Percentiles rank a stretch among this genome's conserved stretches.
phyloP scores from a whole-genome alignment of 2,888 invertebrate genomes.

The Ormyrus thymus region DNA sequence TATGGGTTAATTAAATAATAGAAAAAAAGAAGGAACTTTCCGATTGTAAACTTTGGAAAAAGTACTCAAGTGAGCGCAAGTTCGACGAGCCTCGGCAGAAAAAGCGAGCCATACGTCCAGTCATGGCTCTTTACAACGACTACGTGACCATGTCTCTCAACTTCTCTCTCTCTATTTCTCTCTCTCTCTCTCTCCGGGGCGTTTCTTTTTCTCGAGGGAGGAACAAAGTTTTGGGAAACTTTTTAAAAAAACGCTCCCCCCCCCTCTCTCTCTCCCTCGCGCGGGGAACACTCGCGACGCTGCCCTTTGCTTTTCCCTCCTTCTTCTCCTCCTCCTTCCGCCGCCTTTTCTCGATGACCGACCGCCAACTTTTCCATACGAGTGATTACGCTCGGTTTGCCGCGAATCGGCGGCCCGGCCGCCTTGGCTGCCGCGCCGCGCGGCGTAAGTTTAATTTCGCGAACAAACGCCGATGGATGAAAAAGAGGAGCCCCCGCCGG shows the following conservation, averaged over 20 bases:
- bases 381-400: conserved; percentile 62
- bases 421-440: background rate
- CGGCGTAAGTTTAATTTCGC: conserved; percentile 42
- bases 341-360: conserved; percentile 31
- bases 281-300: no score
- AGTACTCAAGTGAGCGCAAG: conserved; percentile 10
- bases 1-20: no score
- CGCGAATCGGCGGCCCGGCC: conserved; percentile 39
- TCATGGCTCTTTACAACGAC: conserved; percentile 15
- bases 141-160: conserved; percentile 18
- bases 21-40: background rate
- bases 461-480: conserved; percentile 24
- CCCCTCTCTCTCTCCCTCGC: background rate
- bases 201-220: background rate
- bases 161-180: background rate
- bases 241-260: conserved; percentile 23
- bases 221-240: conserved; percentile 44
- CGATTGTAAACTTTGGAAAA: conserved; percentile 26
- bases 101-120: conserved; percentile 1
- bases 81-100: conserved; percentile 15
- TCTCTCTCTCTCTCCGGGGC: background rate
- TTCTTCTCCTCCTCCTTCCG: conserved; percentile 5
- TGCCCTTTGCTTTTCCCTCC: background rate
- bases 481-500: background rate
- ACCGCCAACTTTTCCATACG: conserved; percentile 62